A percentile compares a stretch with the other conserved stretches of the same genome.
phyloP scores from a whole-genome alignment of 2,797 vertebrate species.

The Aplochiton taeniatus region DNA sequence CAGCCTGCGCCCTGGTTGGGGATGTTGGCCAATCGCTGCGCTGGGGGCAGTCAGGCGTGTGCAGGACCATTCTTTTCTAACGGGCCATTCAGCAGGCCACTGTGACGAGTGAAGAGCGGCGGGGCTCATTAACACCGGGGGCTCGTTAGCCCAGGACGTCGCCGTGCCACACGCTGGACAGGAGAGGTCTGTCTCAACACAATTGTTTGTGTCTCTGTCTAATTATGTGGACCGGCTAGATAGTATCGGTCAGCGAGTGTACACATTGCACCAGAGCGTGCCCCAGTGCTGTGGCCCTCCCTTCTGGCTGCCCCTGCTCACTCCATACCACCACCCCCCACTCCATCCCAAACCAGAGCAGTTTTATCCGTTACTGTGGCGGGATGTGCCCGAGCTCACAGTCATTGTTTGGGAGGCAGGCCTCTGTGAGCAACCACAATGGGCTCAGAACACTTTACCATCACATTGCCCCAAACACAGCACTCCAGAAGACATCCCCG shows the following conservation, averaged over 20 bases:
- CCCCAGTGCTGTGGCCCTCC: constrained; percentile 50
- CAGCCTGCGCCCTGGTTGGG: constrained; percentile 55
- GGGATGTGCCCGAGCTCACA: constrained; percentile 87
- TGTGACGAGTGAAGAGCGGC: constrained; percentile 60
- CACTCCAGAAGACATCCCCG: constrained; percentile 65
- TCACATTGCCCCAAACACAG: constrained; percentile 79
- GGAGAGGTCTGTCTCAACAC: constrained; percentile 81
- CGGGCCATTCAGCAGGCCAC: constrained; percentile 84
- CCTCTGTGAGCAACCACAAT: constrained; percentile 97
- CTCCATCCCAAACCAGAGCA: constrained; percentile 61
- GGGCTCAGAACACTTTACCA: constrained; percentile 97
- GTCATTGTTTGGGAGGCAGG: constrained; percentile 89
- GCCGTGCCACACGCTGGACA: constrained; percentile 90
- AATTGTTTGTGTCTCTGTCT: constrained; percentile 85
- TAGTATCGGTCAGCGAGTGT: constrained; percentile 79
- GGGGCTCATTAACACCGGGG: constrained; percentile 66
- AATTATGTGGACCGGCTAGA: constrained; percentile 81
- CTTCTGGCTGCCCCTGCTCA: constrained; percentile 20
- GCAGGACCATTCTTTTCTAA: constrained; percentile 85
- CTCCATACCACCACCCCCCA: constrained; percentile 13
- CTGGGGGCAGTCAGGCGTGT: constrained; percentile 79
- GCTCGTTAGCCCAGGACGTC: constrained; percentile 74
- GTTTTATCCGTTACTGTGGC: constrained; percentile 96
- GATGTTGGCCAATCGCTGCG: constrained; percentile 74
- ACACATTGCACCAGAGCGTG: constrained; percentile 80